Percentiles rank a stretch among this genome's conserved stretches.
These are phyloP conservation scores for Drosophila trichaetosa DNA, from an alignment of 2,888 invertebrate species.

Conservation along the genomic window DNA sequence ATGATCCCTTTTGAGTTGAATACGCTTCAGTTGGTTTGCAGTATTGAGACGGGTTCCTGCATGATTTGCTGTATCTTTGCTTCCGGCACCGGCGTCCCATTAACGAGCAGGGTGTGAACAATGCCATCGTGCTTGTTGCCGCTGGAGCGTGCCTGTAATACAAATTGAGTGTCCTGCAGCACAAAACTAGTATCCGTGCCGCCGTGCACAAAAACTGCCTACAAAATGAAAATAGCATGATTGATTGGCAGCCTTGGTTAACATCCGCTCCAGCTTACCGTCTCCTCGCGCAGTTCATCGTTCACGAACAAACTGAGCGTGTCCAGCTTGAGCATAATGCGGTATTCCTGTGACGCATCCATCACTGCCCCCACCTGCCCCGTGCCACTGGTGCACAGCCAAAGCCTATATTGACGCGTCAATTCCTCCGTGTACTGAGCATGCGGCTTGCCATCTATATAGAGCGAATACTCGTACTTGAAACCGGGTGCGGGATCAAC, in stretches of 20 bases:
- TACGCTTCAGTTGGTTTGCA: slow-evolving; percentile 63
- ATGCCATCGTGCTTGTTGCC: slow-evolving; percentile 86
- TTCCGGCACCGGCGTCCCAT: slow-evolving; percentile 84
- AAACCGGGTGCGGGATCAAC: slow-evolving; percentile 89
- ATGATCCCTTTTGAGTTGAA: slow-evolving; percentile 3
- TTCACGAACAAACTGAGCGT: slow-evolving; percentile 84
- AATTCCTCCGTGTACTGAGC: slow-evolving; percentile 93
- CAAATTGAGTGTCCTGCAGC: slow-evolving; percentile 81
- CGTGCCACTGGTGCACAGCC: slow-evolving; percentile 86
- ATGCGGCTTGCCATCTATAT: slow-evolving; percentile 92
- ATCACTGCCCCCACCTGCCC: background rate
- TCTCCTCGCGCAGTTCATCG: slow-evolving; percentile 81
- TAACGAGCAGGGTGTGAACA: slow-evolving; percentile 86
- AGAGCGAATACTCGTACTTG: slow-evolving; percentile 92
- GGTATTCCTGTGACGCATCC: slow-evolving; percentile 86
- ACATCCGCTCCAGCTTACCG: slow-evolving; percentile 60
- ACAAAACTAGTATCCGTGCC: slow-evolving; percentile 93
- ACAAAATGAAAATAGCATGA: slow-evolving; percentile 29
- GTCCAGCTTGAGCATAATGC: slow-evolving; percentile 89
- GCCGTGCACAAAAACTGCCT: slow-evolving; percentile 93
- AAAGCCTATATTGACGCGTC: slow-evolving; percentile 90
- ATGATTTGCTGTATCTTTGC: slow-evolving; percentile 82
- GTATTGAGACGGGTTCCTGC: slow-evolving; percentile 81
- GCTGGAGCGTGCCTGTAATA: slow-evolving; percentile 83
- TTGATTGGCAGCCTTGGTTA: background rate